Evolutionary conservation across 2,113 vertebrate genomes (phyloP), one percentile per base, ranked within the genome.

Genomic region (Nicator chloris): DNA sequence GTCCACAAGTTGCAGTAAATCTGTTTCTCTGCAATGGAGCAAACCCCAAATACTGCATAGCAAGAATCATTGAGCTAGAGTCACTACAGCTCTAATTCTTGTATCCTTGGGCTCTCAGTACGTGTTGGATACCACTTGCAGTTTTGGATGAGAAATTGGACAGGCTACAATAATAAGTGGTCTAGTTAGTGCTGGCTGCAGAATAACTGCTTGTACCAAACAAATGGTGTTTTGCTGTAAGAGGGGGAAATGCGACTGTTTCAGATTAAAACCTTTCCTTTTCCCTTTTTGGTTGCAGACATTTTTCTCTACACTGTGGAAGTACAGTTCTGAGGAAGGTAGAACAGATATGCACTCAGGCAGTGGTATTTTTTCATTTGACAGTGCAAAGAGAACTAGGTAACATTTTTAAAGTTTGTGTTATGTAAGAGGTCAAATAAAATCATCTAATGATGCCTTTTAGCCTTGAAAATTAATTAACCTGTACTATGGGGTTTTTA

Each of bases 181-280:
- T 88, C 79, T 94, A 80, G 90, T 96, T 96, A 94, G 79, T 83
- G 54, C 85, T 86, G 50, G 59, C 92, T 93, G 68, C 76, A 88
- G 47, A 92, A 49, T 82, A 85, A 54, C 75, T 80, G 10, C 63
- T 94, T 64, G 70, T 91, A 82, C 66, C 31, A 72, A 92, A 94
- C 35, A 85, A 92, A 85, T 39, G 33, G 59, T 54, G 22, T 72
- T 95, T 70, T 70, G 22, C 84, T 94, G 42, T 65, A 23, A 80
- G 65, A 87, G 53, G 37, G 65, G 33, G 37, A 75, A 60, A 40
- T 60, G 60, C 37, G 88, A 7, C 31, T 82, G 13, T 60, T 89
- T 84, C 72, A 63, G 45, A 47, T 69, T 54, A 89, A 87, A 95
- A 71, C 42, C 71, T 81, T 83, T 88, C 28, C 4, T 94, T 88